phyloP scores from a whole-genome alignment of 2,888 invertebrate species.

The Drosophila subsilvestris region DNA sequence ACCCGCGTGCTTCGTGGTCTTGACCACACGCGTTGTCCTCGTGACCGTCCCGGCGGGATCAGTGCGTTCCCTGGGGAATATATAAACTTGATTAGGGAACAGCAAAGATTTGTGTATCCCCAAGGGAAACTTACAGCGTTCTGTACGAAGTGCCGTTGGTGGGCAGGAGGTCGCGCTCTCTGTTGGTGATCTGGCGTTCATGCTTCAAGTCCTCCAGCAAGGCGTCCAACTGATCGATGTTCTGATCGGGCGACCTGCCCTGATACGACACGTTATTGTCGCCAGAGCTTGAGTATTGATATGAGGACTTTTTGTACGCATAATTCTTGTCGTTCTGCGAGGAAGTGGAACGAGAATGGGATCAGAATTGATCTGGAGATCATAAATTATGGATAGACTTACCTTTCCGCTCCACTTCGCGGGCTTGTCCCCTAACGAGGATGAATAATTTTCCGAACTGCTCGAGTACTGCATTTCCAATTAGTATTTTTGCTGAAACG shows the following conservation, averaged over 20 bases:
- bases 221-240: constrained; percentile 90
- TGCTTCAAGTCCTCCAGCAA: constrained; percentile 89
- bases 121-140: constrained; percentile 74
- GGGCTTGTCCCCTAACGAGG: constrained; percentile 75
- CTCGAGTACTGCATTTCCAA: constrained; percentile 81
- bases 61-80: constrained; percentile 68
- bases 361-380: background rate
- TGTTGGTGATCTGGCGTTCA: constrained; percentile 81
- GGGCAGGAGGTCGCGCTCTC: constrained; percentile 66
- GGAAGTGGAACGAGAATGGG: background rate
- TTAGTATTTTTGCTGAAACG: constrained; percentile 63
- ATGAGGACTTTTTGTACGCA: constrained; percentile 83
- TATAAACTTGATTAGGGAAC: background rate
- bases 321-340: constrained; percentile 81
- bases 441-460: constrained; percentile 82
- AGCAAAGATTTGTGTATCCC: background rate
- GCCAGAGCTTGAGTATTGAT: constrained; percentile 82
- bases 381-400: constrained; percentile 18
- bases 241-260: constrained; percentile 84
- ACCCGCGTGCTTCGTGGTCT: constrained; percentile 73
- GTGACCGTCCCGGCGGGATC: constrained; percentile 79
- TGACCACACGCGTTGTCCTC: constrained; percentile 81
- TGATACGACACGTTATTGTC: constrained; percentile 73
- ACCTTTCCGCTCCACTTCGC: constrained; percentile 80
- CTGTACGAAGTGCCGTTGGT: constrained; percentile 71